These are phyloP conservation scores for Trialeurodes vaporariorum DNA, from an alignment of 1,140 invertebrate species.

Conservation along the genomic window DNA sequence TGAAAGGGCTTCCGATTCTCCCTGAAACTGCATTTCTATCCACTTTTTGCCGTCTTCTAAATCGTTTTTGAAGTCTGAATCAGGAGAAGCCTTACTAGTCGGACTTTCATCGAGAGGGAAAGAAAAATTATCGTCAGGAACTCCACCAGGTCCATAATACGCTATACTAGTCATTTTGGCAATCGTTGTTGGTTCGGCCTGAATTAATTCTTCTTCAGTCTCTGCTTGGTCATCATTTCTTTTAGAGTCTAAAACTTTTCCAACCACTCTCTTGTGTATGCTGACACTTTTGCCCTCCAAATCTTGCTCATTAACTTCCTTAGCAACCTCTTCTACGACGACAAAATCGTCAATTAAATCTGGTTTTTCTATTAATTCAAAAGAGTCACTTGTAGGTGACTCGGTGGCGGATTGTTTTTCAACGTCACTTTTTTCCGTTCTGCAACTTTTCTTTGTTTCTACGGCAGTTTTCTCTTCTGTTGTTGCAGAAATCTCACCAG, in stretches of 20 bases:
- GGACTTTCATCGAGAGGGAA: conserved; percentile 63
- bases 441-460: conserved; percentile 22
- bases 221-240: conserved; percentile 22
- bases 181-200: conserved; percentile 43
- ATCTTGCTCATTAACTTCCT: conserved; percentile 66
- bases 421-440: neutral
- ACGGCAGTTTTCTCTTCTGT: conserved; percentile 41
- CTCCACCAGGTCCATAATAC: conserved; percentile 36
- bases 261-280: conserved; percentile 36
- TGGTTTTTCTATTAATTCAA: conserved; percentile 75
- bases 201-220: conserved; percentile 57
- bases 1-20: conserved; percentile 47
- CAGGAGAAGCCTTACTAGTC: conserved; percentile 30
- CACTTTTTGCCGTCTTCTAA: conserved; percentile 70
- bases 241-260: conserved; percentile 32
- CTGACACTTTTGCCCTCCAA: conserved; percentile 64
- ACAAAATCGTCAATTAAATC: conserved; percentile 76
- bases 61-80: conserved; percentile 35
- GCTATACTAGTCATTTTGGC: conserved; percentile 42
- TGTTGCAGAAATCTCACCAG: conserved; percentile 41
- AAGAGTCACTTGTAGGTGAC: conserved; percentile 76
- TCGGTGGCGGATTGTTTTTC: conserved; percentile 35
- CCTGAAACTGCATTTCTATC: conserved; percentile 76
- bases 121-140: conserved; percentile 42
- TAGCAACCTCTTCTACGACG: conserved; percentile 72